These are phyloP conservation scores for Dromaius novaehollandiae DNA, from an alignment of 2,113 vertebrate species.

Conservation along the genomic window DNA sequence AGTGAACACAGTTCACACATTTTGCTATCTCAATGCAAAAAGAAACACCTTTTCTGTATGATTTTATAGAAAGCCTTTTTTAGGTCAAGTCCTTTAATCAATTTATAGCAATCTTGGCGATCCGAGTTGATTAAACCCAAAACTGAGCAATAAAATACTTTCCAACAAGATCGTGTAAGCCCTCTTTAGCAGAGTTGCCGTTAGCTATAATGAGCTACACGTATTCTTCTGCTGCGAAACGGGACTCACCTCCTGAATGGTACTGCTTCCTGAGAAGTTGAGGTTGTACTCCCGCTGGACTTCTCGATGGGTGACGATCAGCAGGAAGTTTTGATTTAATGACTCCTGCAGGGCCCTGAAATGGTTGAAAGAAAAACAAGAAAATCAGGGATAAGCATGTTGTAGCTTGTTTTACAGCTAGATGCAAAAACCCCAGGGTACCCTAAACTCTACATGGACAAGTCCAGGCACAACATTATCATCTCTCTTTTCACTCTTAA, in stretches of 20 bases:
- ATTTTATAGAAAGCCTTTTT: constrained; percentile 20
- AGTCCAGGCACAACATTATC: constrained; percentile 83
- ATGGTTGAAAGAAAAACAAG: constrained; percentile 84
- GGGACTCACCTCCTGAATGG: constrained; percentile 95
- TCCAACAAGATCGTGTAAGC: constrained; percentile 62
- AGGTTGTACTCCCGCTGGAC: constrained; percentile 99
- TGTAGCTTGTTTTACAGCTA: constrained; percentile 85
- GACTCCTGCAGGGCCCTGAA: constrained; percentile 94
- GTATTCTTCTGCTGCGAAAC: constrained; percentile 78
- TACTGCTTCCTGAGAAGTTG: constrained; percentile 98
- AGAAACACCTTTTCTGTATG: not conserved
- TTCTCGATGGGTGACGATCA: constrained; percentile 96
- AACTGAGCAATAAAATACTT: constrained; percentile 69
- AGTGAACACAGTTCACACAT: not conserved
- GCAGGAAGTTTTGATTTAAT: constrained; percentile 98
- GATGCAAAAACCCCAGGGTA: constrained; percentile 82
- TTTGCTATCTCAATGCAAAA: constrained; percentile 13
- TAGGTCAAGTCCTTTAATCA: constrained; percentile 45
- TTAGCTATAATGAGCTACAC: constrained; percentile 80
- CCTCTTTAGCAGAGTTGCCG: constrained; percentile 71
- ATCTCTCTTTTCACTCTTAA: constrained; percentile 76
- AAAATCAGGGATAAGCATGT: constrained; percentile 89
- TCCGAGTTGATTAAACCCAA: constrained; percentile 67
- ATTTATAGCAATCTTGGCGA: constrained; percentile 65
- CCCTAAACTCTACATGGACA: constrained; percentile 84